Evolutionary conservation across 2,113 vertebrate species (phyloP).

Genomic region (Dasypus novemcinctus): DNA sequence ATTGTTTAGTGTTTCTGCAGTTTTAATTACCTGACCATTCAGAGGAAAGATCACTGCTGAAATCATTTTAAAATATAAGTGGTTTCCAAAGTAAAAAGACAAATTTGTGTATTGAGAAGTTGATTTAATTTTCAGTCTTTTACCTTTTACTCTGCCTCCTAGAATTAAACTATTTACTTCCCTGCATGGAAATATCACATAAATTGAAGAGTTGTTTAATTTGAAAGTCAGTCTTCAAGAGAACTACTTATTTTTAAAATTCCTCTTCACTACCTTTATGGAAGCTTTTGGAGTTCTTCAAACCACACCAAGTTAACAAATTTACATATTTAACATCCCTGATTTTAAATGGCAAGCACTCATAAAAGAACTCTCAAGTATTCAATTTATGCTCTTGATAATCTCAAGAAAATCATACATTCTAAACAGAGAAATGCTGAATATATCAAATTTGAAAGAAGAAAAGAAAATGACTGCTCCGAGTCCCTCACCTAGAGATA

Average conservation of each 20-base stretch:
- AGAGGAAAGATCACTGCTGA: neutral
- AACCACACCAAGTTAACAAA: neutral
- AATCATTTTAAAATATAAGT: neutral
- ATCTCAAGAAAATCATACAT: neutral
- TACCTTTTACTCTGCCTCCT: neutral
- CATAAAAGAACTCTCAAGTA: neutral
- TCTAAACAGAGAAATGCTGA: neutral
- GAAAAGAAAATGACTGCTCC: neutral
- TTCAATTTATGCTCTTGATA: neutral
- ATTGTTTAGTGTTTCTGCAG: neutral
- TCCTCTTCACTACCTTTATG: neutral
- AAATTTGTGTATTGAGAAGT: neutral
- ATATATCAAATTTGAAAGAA: neutral
- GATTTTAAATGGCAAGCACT: neutral
- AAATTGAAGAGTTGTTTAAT: neutral
- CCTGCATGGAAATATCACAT: neutral
- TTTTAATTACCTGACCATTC: neutral
- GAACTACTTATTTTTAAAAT: slow-evolving; percentile 19
- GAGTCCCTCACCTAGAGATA: neutral
- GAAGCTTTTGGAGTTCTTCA: neutral
- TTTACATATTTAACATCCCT: neutral
- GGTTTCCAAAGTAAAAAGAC: neutral
- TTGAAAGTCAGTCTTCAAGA: neutral
- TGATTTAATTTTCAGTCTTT: neutral
- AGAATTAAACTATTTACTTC: neutral